phyloP scores from a whole-genome alignment of 2,113 vertebrate genomes.

The Colaptes auratus region DNA sequence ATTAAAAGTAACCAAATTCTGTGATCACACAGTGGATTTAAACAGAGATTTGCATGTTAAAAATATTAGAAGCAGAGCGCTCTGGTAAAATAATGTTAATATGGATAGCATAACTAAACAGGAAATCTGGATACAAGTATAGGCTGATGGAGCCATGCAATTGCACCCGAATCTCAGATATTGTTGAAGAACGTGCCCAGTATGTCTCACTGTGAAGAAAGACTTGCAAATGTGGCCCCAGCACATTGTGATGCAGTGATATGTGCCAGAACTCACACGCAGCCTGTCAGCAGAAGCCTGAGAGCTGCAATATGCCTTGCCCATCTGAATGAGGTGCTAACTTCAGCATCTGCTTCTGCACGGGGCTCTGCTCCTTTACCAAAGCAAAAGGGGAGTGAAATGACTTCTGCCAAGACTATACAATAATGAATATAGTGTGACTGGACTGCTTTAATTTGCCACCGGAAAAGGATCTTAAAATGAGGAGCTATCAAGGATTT shows the following conservation, averaged over 20 bases:
- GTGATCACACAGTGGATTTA: not conserved
- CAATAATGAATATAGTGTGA: not conserved
- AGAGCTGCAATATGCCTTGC: not conserved
- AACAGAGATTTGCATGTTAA: not conserved
- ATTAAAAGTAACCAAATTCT: not conserved
- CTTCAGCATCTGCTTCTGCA: constrained; percentile 19
- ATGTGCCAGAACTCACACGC: not conserved
- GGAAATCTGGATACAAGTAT: not conserved
- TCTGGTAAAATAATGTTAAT: not conserved
- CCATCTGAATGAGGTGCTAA: not conserved
- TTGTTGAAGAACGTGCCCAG: not conserved
- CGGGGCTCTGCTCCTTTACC: not conserved
- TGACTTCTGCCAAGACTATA: not conserved
- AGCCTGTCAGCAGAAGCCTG: not conserved
- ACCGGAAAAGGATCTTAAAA: not conserved
- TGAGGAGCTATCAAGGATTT: not conserved
- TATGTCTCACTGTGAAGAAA: not conserved
- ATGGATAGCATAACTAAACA: not conserved
- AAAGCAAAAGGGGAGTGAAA: not conserved
- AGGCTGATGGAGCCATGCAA: not conserved
- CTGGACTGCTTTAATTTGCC: not conserved
- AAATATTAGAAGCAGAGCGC: not conserved
- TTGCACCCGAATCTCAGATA: not conserved
- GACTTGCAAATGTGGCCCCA: not conserved
- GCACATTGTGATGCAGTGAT: not conserved